phyloP scores from a whole-genome alignment of 1,140 invertebrate species.

The Olivierus martensii region DNA sequence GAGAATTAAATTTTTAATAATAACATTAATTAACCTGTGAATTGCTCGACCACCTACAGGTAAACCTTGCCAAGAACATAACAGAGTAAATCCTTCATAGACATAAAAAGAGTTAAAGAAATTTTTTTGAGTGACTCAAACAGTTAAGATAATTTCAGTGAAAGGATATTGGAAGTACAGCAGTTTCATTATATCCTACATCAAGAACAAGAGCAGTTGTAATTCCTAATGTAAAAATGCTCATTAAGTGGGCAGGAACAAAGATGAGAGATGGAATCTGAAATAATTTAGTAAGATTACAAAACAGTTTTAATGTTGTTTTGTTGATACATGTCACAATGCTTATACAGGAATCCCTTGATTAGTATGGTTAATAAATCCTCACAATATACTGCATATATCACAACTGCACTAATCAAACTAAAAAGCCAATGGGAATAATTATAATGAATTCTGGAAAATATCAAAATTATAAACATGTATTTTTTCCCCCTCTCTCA shows the following conservation, averaged over 20 bases:
- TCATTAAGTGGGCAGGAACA: slow-evolving; percentile 62
- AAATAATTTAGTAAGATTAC: not conserved
- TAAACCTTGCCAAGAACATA: slow-evolving; percentile 62
- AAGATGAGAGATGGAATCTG: slow-evolving; percentile 51
- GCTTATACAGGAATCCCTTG: too few species aligned
- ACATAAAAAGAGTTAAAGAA: slow-evolving; percentile 15
- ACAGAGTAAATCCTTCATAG: slow-evolving; percentile 64
- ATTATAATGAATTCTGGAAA: too few species aligned
- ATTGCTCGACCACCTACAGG: slow-evolving; percentile 52
- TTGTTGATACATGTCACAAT: too few species aligned
- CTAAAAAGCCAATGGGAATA: too few species aligned
- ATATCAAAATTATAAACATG: too few species aligned
- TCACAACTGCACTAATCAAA: too few species aligned
- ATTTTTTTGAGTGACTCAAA: not conserved
- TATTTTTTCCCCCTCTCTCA: too few species aligned
- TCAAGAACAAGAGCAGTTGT: slow-evolving; percentile 69
- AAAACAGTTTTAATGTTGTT: too few species aligned
- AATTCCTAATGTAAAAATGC: slow-evolving; percentile 56
- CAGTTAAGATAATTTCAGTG: not conserved
- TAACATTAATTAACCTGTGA: slow-evolving; percentile 41
- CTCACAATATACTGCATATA: too few species aligned
- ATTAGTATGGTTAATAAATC: too few species aligned
- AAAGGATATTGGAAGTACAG: slow-evolving; percentile 52
- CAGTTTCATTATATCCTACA: slow-evolving; percentile 68
- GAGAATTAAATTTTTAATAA: too few species aligned